Evolutionary conservation across 1,140 invertebrate genomes (phyloP), one percentile per base, ranked within the genome.

Genomic region (Tetranychus urticae): DNA sequence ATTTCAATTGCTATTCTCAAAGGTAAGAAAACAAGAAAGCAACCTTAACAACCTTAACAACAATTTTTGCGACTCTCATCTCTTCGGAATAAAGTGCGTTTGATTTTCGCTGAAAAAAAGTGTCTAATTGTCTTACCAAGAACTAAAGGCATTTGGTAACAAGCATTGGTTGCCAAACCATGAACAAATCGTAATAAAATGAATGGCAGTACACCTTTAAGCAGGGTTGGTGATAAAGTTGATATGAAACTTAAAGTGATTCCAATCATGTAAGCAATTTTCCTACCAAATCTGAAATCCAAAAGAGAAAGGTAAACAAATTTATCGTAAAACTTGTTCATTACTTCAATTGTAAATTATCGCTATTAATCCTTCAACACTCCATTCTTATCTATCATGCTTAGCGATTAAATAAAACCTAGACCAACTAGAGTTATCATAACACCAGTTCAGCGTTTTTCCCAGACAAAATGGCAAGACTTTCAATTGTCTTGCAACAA

Each of bases 101-200:
- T 23, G 23, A 23, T 23, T 23, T 23, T 23, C 23, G 23, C 23
- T 23, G 23, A 23, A 23, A 23, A 23, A 23, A 23, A 23, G 23
- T 23, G 23, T 23, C 23, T 23, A 23, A 23, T 23, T 23, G 23
- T 23, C 23, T 23, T 36, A 56, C 55, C 34, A 34, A 91, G 89
- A 62, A 91, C 90, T 68, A 90, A 91, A 4, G 88, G 88, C 70
- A 91, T 88, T 75, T 92, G 87, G 73, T 90, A 91, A n/a, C 90
- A 82, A 4, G 86, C 87, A 10, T 87, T 87, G 66, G 90, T 86
- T 1, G 86, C 88, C 1, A 89, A 71, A 23, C 87, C 88, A 5
- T 88, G 85, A 57, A 90, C 76, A 13, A 82, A 75, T 65, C 86
- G 76, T 65, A 82, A 82, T 2, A 77, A 72, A 0, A 84, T 81